Evolutionary conservation across 2,113 vertebrate species (phyloP).

Genomic region (Cygnus atratus): DNA sequence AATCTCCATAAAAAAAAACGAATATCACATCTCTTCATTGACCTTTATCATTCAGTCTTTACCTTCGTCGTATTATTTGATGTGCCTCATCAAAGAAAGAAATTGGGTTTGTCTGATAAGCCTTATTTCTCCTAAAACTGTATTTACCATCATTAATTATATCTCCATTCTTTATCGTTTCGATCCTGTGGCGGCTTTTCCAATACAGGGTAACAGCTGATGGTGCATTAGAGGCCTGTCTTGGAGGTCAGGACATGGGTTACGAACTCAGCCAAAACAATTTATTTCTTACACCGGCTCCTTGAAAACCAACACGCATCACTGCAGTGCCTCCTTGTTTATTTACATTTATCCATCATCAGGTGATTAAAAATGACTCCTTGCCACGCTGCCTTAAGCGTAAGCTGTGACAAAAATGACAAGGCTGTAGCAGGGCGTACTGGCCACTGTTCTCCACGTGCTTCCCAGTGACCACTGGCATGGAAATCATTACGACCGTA

Average conservation of each 20-base stretch:
- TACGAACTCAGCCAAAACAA: neutral
- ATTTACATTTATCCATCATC: neutral
- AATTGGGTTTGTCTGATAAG: slow-evolving; percentile 55
- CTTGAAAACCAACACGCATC: neutral
- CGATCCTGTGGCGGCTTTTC: neutral
- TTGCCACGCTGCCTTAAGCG: rapidly evolving
- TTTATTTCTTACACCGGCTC: neutral
- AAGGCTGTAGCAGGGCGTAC: neutral
- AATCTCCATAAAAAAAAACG: slow-evolving; percentile 61
- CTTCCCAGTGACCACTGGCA: neutral
- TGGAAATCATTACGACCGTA: neutral
- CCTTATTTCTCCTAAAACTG: slow-evolving; percentile 52
- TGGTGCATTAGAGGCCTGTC: neutral
- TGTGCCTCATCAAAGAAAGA: slow-evolving; percentile 62
- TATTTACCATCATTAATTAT: slow-evolving; percentile 52
- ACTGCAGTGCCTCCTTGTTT: neutral
- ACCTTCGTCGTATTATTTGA: slow-evolving; percentile 59
- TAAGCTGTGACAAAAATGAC: neutral
- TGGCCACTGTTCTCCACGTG: neutral
- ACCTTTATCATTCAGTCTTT: slow-evolving; percentile 60
- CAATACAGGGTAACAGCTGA: neutral
- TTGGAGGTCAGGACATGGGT: neutral
- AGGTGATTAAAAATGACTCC: neutral
- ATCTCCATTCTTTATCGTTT: neutral
- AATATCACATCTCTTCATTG: slow-evolving; percentile 55